Conservation (phyloP, 2,113 vertebrate species). For the Amazona vittata region DNA sequence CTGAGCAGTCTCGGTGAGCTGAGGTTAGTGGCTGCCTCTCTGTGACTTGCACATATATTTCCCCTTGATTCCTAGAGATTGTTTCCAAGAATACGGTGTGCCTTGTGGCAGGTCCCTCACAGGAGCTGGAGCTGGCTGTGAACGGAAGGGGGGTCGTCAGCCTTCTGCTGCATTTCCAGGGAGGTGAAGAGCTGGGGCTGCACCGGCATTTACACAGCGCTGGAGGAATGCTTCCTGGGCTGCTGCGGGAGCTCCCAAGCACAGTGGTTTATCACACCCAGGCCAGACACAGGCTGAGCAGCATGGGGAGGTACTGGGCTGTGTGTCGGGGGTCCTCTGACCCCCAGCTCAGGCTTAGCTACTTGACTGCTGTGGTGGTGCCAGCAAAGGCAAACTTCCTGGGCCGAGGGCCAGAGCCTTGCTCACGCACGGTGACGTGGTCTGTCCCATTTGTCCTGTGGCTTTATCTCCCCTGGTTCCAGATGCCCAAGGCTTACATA, state of each 20-base stretch:
- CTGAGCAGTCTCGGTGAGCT: not conserved
- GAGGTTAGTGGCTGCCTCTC: not conserved
- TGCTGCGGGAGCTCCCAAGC: not conserved
- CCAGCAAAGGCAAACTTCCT: not conserved
- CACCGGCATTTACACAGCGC: fast-evolving
- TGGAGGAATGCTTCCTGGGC: not conserved
- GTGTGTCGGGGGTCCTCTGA: not conserved
- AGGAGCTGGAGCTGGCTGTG: slow-evolving; percentile 5
- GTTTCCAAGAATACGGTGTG: not conserved
- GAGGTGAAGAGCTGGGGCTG: not conserved
- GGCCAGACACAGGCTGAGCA: not conserved
- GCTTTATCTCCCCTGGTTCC: not conserved
- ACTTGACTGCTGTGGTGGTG: not conserved
- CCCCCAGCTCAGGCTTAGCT: not conserved
- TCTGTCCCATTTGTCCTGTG: not conserved
- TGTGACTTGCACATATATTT: not conserved
- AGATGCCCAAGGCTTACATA: not conserved
- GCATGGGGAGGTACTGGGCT: not conserved
- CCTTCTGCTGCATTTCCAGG: not conserved
- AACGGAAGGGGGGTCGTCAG: not conserved
- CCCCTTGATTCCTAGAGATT: not conserved
- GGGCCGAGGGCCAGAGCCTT: not conserved
- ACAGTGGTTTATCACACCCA: not conserved
- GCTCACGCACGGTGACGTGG: not conserved
- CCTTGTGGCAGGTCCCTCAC: not conserved